Evolutionary conservation across 1,140 invertebrate species (phyloP).

Genomic region (Orchesella cincta): DNA sequence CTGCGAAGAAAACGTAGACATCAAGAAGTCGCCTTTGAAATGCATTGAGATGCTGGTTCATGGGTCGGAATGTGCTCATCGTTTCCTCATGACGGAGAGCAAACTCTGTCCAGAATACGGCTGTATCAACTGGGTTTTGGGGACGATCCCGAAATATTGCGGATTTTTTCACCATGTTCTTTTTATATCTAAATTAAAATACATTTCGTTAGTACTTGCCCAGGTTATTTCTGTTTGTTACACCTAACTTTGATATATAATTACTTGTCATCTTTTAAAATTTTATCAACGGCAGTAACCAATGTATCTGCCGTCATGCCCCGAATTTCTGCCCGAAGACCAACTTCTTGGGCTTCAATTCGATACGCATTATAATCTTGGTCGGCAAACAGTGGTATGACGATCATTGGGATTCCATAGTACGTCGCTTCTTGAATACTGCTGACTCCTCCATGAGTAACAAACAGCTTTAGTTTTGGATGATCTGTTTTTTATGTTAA

Average conservation of each 20-base stretch:
- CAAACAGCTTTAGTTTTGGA: slow-evolving; percentile 44
- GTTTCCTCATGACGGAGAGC: slow-evolving; percentile 52
- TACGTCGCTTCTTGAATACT: slow-evolving; percentile 44
- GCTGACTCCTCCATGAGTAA: slow-evolving; percentile 49
- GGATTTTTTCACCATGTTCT: slow-evolving; percentile 52
- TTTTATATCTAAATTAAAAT: slow-evolving; percentile 53
- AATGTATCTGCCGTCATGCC: slow-evolving; percentile 37
- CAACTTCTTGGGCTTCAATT: slow-evolving; percentile 38
- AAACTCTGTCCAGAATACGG: slow-evolving; percentile 54
- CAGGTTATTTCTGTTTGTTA: not conserved
- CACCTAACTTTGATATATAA: not conserved
- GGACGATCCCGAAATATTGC: slow-evolving; percentile 61
- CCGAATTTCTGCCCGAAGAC: slow-evolving; percentile 42
- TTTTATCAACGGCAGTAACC: slow-evolving; percentile 31
- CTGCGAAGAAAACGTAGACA: slow-evolving; percentile 32
- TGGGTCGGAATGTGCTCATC: slow-evolving; percentile 44
- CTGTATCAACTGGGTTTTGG: slow-evolving; percentile 48
- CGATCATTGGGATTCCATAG: slow-evolving; percentile 46
- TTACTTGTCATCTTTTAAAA: slow-evolving; percentile 48
- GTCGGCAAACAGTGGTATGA: slow-evolving; percentile 46
- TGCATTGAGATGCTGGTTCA: slow-evolving; percentile 45
- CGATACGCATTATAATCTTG: slow-evolving; percentile 40
- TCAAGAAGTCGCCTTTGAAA: slow-evolving; percentile 45
- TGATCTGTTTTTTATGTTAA: slow-evolving; percentile 40
- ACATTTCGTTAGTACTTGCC: not conserved